phyloP scores from a whole-genome alignment of 2,113 vertebrate species.

The Rattus norvegicus region GRCr8 NC_086035.1:63339001-63339500 shows the following conservation, averaged over 20 bases:
- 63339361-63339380: background rate
- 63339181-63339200: background rate
- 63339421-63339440: background rate
- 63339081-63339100: background rate
- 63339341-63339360: background rate
- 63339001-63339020: background rate
- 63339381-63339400: background rate
- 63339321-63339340: background rate
- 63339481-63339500: background rate
- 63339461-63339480: accelerated
- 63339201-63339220: background rate
- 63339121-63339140: background rate
- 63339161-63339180: background rate
- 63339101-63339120: too few species aligned
- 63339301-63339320: background rate
- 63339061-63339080: background rate
- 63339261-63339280: background rate
- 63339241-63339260: background rate
- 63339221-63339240: background rate
- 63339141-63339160: background rate
- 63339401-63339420: background rate
- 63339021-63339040: background rate
- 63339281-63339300: background rate
- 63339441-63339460: too few species aligned
- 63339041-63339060: background rate